Percentiles rank a stretch among this genome's conserved stretches.
Conservation (phyloP, 2,888 invertebrate species). For the Thymelicus acteon region DNA sequence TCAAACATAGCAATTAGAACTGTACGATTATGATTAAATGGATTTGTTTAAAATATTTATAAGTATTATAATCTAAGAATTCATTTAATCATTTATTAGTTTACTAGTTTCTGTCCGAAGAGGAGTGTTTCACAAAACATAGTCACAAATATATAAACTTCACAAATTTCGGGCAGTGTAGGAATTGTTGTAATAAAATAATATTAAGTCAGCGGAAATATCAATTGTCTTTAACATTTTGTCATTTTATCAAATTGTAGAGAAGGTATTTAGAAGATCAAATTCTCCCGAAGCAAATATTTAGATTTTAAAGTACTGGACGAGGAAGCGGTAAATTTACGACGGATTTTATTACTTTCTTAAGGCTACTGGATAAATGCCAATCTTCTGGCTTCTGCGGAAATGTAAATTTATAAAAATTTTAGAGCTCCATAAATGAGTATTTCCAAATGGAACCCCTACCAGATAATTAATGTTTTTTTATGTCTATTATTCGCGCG, state of each 20-base stretch:
- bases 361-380: slow-evolving; percentile 27
- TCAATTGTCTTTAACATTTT: neutral
- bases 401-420: slow-evolving; percentile 18
- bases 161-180: too few relatives aligned
- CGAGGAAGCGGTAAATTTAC: slow-evolving; percentile 16
- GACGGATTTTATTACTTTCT: slow-evolving; percentile 36
- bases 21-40: neutral
- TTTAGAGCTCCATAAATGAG: neutral
- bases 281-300: slow-evolving; percentile 26
- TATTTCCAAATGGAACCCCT: too few relatives aligned
- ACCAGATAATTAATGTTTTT: too few relatives aligned
- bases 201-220: neutral
- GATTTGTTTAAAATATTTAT: neutral
- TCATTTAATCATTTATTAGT: too few relatives aligned
- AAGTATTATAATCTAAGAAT: neutral
- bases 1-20: too few relatives aligned
- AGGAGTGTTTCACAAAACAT: too few relatives aligned
- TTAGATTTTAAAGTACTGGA: slow-evolving; percentile 30
- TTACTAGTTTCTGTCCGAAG: too few relatives aligned
- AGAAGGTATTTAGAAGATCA: slow-evolving; percentile 29
- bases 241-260: slow-evolving; percentile 8
- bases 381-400: slow-evolving; percentile 30
- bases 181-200: too few relatives aligned
- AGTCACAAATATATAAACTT: too few relatives aligned
- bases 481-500: neutral